Evolutionary conservation across 1,140 invertebrate species (phyloP), one percentile per base, ranked within the genome.

Genomic region (Sycophaga agraensis): DNA sequence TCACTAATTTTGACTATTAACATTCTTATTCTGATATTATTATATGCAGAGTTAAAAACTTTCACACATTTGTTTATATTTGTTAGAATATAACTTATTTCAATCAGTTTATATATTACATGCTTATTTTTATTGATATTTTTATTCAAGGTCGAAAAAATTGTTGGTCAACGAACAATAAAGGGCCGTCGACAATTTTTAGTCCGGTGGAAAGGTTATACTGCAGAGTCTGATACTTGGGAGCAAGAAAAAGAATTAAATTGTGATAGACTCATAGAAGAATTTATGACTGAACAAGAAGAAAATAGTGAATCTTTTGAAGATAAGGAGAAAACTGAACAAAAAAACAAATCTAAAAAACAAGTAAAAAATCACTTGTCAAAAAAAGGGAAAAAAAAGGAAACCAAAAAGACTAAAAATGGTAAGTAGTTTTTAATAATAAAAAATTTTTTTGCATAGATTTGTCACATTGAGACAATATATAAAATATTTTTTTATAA

Each of bases 121-220:
- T 16, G 2, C 8, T 45, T 50, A 45, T 40, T 43, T 16, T 46
- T 6, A 39, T 56, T 64, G 21, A 17, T 62, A 19, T 21, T 31
- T 19, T 40, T 34, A 24, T 57, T 68, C 5, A 49, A 90, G 88
- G 88, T 91, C 0, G 86, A 90, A 66, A 84, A 85, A 66, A 83
- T 91, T n/a, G 69, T 91, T 11, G 84, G 84, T 56, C 84, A 87
- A 12, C 89, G 89, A 68, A 84, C 78, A 11, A 83, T 87, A 14
- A 86, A 86, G 71, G 88, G 89, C 0, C 84, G 86, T 37, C 78
- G 84, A 2, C 84, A 89, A 69, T 94, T 91, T 72, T 80, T 89
- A 17, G 89, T 94, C 1, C 81, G 90, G 63, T 94, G 92, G 92
- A 91, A 91, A 68, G 91, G 91, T 0, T 94, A 91, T 72, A 82